These are phyloP conservation scores for Rhynchomys soricoides DNA, from an alignment of 2,113 vertebrate genomes.

Conservation along the genomic window DNA sequence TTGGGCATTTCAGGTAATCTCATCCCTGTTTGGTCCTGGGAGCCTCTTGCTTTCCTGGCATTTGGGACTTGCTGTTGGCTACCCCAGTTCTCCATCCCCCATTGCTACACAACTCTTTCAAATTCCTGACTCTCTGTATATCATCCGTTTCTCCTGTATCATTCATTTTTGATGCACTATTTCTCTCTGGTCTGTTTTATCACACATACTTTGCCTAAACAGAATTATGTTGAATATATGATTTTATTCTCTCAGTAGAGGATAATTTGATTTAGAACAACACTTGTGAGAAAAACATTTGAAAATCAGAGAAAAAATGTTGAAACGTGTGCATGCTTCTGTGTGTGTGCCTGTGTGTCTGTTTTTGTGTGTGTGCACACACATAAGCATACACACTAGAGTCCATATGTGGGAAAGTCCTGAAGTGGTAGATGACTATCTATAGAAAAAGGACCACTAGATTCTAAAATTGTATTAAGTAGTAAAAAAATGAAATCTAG, in stretches of 20 bases:
- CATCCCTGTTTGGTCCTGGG: too few relatives aligned
- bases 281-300: neutral
- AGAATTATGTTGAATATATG: neutral
- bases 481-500: neutral
- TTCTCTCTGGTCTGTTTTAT: neutral
- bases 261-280: neutral
- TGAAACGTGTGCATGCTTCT: neutral
- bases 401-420: neutral
- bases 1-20: too few relatives aligned
- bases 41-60: too few relatives aligned
- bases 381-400: too few relatives aligned
- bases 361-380: neutral
- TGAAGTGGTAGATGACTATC: neutral
- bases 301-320: neutral
- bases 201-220: neutral
- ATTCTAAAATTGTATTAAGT: neutral
- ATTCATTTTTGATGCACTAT: neutral
- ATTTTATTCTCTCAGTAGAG: neutral
- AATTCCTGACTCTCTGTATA: too few relatives aligned
- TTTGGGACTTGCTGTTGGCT: too few relatives aligned
- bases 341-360: neutral
- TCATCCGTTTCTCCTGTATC: too few relatives aligned
- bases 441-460: neutral
- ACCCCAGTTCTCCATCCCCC: too few relatives aligned
- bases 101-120: too few relatives aligned